Percentiles rank a stretch among this genome's conserved stretches.
These are phyloP conservation scores for Physella acuta DNA, from an alignment of 1,140 invertebrate species.

Conservation along the genomic window DNA sequence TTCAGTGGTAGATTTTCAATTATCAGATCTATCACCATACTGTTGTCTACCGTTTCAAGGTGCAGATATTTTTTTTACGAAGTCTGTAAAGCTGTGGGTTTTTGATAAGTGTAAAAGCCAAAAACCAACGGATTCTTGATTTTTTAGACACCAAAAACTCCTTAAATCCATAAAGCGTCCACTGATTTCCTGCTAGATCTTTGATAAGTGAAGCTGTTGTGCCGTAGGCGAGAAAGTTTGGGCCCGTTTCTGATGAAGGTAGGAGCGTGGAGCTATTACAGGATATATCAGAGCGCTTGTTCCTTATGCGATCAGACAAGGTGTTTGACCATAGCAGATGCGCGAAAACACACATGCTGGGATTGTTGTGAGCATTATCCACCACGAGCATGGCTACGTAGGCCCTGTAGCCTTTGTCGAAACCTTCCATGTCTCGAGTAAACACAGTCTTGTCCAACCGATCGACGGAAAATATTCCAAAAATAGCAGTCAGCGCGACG, in stretches of 20 bases:
- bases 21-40: background rate
- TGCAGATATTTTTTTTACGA: background rate
- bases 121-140: background rate
- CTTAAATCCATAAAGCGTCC: background rate
- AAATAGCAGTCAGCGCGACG: slow-evolving; percentile 18
- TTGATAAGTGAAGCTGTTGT: background rate
- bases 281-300: background rate
- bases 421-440: slow-evolving; percentile 26
- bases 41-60: background rate
- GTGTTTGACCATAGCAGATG: slow-evolving; percentile 12
- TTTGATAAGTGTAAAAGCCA: background rate
- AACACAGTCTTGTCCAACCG: slow-evolving; percentile 31
- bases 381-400: slow-evolving; percentile 38
- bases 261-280: background rate
- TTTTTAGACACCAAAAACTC: background rate
- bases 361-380: slow-evolving; percentile 38
- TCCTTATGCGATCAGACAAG: background rate
- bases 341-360: slow-evolving; percentile 30
- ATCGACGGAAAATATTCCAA: slow-evolving; percentile 32
- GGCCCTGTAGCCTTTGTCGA: slow-evolving; percentile 30
- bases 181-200: background rate
- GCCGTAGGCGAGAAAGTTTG: too few species aligned
- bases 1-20: too few species aligned
- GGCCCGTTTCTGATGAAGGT: too few species aligned
- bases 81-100: background rate